Conservation (phyloP, 2,888 invertebrate genomes). For the Drosophila picticornis region DNA sequence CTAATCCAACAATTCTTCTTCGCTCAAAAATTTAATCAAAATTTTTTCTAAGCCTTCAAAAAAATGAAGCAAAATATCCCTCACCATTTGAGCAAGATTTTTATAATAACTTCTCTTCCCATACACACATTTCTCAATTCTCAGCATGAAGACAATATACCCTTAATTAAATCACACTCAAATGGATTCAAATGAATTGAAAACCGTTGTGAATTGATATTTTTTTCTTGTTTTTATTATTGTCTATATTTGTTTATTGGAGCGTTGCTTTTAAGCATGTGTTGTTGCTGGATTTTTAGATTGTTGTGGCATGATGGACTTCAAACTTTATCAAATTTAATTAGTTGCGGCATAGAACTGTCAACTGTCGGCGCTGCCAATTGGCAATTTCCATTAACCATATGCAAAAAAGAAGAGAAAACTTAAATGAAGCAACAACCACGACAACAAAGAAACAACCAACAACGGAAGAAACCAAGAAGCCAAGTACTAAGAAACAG, state of each 20-base stretch:
- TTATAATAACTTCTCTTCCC: background rate
- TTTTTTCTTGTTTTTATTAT: background rate
- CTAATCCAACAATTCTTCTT: background rate
- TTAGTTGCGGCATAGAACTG: constrained; percentile 63
- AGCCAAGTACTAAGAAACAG: constrained; percentile 31
- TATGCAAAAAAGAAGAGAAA: constrained; percentile 35
- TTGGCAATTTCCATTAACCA: constrained; percentile 35
- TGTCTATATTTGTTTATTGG: constrained; percentile 29
- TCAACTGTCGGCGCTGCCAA: constrained; percentile 49
- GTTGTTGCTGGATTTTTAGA: constrained; percentile 16
- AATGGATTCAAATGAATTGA: constrained; percentile 9
- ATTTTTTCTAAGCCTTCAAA: background rate
- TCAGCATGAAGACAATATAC: constrained; percentile 9
- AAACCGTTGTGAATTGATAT: constrained; percentile 34
- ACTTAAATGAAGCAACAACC: constrained; percentile 3
- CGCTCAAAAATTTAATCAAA: background rate
- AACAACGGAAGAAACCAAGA: constrained; percentile 46
- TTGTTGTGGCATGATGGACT: constrained; percentile 13
- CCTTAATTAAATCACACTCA: background rate
- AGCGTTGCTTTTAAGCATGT: constrained; percentile 52
- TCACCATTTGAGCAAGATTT: background rate
- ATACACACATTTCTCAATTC: background rate
- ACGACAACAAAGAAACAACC: constrained; percentile 5
- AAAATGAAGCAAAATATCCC: background rate
- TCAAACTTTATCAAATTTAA: constrained; percentile 58